Base-by-base conservation (phyloP, 1,140 invertebrate species). In the Hetaerina americana region DNA sequence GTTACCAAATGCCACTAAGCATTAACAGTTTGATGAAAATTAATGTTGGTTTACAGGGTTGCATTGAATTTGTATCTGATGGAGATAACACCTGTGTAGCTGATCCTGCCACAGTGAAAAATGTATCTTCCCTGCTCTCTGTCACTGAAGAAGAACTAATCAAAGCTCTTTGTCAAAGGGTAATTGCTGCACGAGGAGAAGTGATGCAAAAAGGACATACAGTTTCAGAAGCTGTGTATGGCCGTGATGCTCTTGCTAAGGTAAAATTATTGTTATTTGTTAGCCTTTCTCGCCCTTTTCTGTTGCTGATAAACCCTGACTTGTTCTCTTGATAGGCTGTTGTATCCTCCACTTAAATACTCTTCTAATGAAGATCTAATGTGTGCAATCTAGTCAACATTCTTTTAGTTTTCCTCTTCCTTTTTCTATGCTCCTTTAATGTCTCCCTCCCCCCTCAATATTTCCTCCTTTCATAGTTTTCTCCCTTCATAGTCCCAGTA, bases 171-270 rank as follows among this genome's bases (percentile, higher is more conserved):
- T 92, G 89, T 73, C 90, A 91, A 74, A 84, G 96, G 72, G 91
- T 95, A 26, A 95, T 98, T 77, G 93, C 96, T 1, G 95, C 95
- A 0, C 89, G 93, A 70, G 95, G 95, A 1, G 94, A 98, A 82
- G 90, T 98, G 1, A 94, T 98, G 85, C 89, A 92, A 78, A 98
- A 98, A 83, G 88, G 87, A 73, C 93, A 97, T 77, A 94, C 91
- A 70, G 84, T 90, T 31, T 84, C 82, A 1, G 92, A 96, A 78
- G 95, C 95, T 0, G 85, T 90, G 74, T 95, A 93, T 81, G 95
- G 94, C n/a, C 84, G 94, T 77, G 92, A 97, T 84, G 96, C 96
- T 0, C 85, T 98, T 74, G 92, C 94, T 18, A 98, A 98, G 85
- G 89, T 90, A n/a, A n/a, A n/a, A n/a, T n/a, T n/a, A n/a, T n/a